Conservation (phyloP, 2,888 invertebrate genomes). For the Bugulina stolonifera region DNA sequence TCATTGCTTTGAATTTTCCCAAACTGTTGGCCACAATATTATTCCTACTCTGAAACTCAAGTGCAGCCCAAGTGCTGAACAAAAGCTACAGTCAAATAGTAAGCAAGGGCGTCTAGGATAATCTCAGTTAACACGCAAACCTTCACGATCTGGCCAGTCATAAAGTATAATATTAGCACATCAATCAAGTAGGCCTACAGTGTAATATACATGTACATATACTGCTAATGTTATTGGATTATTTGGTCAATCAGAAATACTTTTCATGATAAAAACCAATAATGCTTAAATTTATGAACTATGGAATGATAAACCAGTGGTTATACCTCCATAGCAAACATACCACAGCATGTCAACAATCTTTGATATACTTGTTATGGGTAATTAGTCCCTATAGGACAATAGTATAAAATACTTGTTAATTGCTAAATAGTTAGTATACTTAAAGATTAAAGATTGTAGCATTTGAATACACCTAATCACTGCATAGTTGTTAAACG, state of each 20-base stretch:
- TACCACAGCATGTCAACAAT: neutral
- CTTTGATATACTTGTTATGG: neutral
- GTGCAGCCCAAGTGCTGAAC: neutral
- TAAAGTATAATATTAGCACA: neutral
- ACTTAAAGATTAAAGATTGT: neutral
- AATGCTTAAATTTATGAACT: no score
- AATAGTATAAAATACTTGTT: neutral
- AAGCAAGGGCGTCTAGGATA: neutral
- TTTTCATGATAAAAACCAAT: neutral
- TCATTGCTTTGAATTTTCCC: neutral
- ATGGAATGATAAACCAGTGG: neutral
- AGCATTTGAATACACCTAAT: neutral
- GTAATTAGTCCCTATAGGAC: neutral
- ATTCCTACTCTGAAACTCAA: no score
- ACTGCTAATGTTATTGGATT: no score
- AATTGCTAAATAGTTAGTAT: neutral
- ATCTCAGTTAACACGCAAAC: neutral
- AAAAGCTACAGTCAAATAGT: neutral
- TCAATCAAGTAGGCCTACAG: no score
- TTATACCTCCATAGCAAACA: neutral
- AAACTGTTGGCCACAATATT: no score
- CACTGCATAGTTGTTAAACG: neutral
- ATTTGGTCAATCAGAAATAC: neutral
- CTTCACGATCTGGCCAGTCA: neutral
- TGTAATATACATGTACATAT: no score